Base-by-base conservation (phyloP, 1,140 invertebrate species). In the Leptinotarsa lineolata region DNA sequence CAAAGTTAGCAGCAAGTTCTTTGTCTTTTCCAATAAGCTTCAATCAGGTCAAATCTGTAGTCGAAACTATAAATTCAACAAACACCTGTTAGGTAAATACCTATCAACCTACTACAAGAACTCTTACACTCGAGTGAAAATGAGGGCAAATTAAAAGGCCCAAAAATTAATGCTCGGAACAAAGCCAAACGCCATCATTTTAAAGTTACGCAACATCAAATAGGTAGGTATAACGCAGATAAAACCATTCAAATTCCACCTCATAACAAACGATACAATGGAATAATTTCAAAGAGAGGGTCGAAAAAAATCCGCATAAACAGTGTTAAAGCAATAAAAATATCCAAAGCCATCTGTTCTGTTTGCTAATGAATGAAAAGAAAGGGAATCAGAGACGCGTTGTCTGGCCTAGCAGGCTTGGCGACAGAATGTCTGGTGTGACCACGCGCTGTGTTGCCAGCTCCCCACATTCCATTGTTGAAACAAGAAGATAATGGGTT, bases 371-470 rank as follows among this genome's bases (percentile, higher is more conserved):
- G 80, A 81, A 81, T 78, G 78, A 77, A 79, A 78, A 79, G 75
- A 76, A 77, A 80, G 73, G 74, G 67, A 77, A 77, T 72, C 72
- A 89, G 90, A 89, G 90, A 90, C 90, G 90, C 87, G 87, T 87
- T 89, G 89, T 91, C 90, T 89, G 88, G 88, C 87, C 87, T 85
- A 72, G 85, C 87, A 84, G 87, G 89, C 90, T 89, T 91, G 92
- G 92, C 92, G 92, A 93, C 92, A 93, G 92, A 92, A 91, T 93
- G 92, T 94, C 92, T 94, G 91, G 91, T 89, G 87, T 90, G 91
- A 90, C 89, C 89, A 86, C 81, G 79, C 78, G 87, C 89, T 80
- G 72, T 85, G 91, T 92, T 93, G 91, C 89, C 91, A 86, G 81
- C 82, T 87, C 83, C 86, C 85, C 84, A 85, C 79, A 84, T 86